Conservation (phyloP, 2,113 vertebrate genomes). For the Calyptomena viridis region DNA sequence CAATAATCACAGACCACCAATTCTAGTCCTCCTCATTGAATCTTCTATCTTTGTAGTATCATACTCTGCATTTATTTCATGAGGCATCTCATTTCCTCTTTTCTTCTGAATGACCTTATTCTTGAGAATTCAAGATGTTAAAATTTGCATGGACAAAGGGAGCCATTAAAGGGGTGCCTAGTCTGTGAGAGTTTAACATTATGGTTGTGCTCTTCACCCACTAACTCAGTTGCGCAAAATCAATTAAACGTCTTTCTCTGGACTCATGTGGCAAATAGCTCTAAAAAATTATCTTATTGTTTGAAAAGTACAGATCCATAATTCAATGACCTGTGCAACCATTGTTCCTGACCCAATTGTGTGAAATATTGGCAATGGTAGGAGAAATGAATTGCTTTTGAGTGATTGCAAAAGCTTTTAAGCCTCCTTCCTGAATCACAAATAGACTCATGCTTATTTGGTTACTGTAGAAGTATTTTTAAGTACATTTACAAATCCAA, state of each 20-base stretch:
- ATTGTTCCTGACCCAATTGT: not conserved
- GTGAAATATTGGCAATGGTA: not conserved
- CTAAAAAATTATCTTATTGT: not conserved
- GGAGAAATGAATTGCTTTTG: not conserved
- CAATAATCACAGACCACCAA: not conserved
- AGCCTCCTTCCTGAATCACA: not conserved
- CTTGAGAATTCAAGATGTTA: not conserved
- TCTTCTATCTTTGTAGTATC: not conserved
- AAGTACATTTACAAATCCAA: not conserved
- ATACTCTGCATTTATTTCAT: not conserved
- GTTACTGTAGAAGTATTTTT: not conserved
- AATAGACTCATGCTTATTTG: not conserved
- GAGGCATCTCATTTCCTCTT: not conserved
- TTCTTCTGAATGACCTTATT: not conserved
- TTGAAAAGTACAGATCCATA: conserved; percentile 8
- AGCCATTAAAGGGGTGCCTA: not conserved
- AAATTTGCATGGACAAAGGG: not conserved
- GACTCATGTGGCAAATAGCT: not conserved
- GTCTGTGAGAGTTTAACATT: not conserved
- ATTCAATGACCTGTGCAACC: not conserved
- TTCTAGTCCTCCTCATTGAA: not conserved
- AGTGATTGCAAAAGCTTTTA: not conserved
- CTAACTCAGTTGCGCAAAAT: not conserved
- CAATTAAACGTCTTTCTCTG: not conserved
- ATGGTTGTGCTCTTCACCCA: not conserved